Conservation (phyloP, 1,140 invertebrate genomes). For the Bathynomus jamesi region DNA sequence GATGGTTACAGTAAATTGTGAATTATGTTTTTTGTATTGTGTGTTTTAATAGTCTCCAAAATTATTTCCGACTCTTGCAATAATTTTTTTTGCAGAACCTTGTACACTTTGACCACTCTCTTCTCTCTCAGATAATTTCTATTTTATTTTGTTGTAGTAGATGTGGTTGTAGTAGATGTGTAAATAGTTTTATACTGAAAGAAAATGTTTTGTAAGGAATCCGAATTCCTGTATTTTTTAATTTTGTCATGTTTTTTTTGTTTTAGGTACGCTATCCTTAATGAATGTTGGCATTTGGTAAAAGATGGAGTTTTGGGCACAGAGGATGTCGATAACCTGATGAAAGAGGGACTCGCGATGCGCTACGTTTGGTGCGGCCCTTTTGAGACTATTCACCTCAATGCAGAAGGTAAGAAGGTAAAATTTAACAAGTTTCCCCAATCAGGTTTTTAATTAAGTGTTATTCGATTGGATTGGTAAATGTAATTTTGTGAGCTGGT, state of each 20-base stretch:
- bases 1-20: too few species aligned
- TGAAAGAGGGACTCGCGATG: constrained; percentile 90
- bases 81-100: too few species aligned
- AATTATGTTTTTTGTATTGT: too few species aligned
- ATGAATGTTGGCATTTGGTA: constrained; percentile 84
- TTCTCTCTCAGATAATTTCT: too few species aligned
- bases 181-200: too few species aligned
- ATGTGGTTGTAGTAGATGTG: too few species aligned
- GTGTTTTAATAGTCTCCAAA: too few species aligned
- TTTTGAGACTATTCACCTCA: constrained; percentile 87
- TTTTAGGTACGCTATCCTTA: constrained; percentile 77
- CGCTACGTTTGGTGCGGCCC: constrained; percentile 91
- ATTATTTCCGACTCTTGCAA: too few species aligned
- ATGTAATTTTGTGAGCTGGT: not conserved
- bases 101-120: too few species aligned
- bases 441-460: not conserved
- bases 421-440: constrained; percentile 52
- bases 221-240: too few species aligned
- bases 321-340: constrained; percentile 84
- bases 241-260: not conserved
- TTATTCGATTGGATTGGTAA: not conserved
- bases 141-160: too few species aligned
- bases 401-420: constrained; percentile 73
- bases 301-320: constrained; percentile 73
- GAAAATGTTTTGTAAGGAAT: too few species aligned